These are phyloP conservation scores for Ophioninae sp. DNA, from an alignment of 2,888 invertebrate genomes.

Conservation along the genomic window DNA sequence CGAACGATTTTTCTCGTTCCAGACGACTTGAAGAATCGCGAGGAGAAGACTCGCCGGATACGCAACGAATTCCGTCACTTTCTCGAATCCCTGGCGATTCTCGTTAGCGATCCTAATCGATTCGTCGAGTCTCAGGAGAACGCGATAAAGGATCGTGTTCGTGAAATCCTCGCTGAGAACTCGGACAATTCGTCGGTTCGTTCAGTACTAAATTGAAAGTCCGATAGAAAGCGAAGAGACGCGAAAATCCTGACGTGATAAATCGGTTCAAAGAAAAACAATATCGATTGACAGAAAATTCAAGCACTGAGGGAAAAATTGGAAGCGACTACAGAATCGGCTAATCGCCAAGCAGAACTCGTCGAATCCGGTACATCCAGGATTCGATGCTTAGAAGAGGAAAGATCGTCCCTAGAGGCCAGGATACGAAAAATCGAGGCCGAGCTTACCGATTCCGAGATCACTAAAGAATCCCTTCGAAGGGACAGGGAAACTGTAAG, in stretches of 20 bases:
- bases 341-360: slow-evolving; percentile 85
- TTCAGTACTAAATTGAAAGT: background rate
- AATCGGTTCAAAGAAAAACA: background rate
- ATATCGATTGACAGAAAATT: slow-evolving; percentile 84
- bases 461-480: slow-evolving; percentile 87
- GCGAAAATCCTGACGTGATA: background rate
- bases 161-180: slow-evolving; percentile 89
- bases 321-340: slow-evolving; percentile 87
- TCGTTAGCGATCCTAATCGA: slow-evolving; percentile 87
- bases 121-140: slow-evolving; percentile 91
- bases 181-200: slow-evolving; percentile 89
- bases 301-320: slow-evolving; percentile 90
- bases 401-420: slow-evolving; percentile 88
- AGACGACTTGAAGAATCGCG: slow-evolving; percentile 88
- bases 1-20: slow-evolving; percentile 36
- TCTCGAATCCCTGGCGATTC: slow-evolving; percentile 87
- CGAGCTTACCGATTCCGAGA: slow-evolving; percentile 88
- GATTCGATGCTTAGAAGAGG: slow-evolving; percentile 87
- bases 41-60: slow-evolving; percentile 86
- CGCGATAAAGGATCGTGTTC: slow-evolving; percentile 89
- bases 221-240: background rate
- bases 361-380: slow-evolving; percentile 73
- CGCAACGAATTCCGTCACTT: slow-evolving; percentile 87
- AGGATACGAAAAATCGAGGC: slow-evolving; percentile 90
- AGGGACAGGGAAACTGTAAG: slow-evolving; percentile 90